Conservation (phyloP, 1,140 invertebrate species). For the Drosophila sechellia region DNA sequence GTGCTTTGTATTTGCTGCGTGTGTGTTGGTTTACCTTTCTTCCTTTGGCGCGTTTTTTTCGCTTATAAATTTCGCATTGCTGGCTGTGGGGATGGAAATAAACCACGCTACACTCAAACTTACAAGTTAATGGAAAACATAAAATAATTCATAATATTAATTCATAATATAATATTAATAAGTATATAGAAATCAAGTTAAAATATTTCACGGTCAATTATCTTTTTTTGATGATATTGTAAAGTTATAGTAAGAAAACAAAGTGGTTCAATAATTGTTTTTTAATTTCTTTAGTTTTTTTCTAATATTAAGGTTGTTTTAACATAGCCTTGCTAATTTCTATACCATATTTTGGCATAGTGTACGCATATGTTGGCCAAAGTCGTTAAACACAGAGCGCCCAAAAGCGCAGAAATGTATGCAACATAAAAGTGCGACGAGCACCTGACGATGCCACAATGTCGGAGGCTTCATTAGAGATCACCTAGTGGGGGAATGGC, state of each 20-base stretch:
- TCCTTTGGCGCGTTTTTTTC: slow-evolving; percentile 19
- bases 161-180: too few relatives aligned
- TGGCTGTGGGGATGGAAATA: slow-evolving; percentile 2
- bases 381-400: slow-evolving; percentile 66
- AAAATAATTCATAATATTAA: too few relatives aligned
- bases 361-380: slow-evolving; percentile 47
- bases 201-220: too few relatives aligned
- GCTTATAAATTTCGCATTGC: slow-evolving; percentile 64
- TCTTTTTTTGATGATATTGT: too few relatives aligned
- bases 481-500: slow-evolving; percentile 32
- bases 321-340: too few relatives aligned
- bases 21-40: slow-evolving; percentile 33
- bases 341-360: not conserved
- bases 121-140: not conserved
- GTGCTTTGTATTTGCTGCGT: slow-evolving; percentile 36
- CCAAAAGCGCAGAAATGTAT: slow-evolving; percentile 55
- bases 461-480: slow-evolving; percentile 73
- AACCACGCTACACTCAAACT: slow-evolving; percentile 16
- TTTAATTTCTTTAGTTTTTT: not conserved
- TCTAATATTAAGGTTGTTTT: too few relatives aligned
- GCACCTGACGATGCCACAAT: slow-evolving; percentile 60
- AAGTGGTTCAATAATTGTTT: not conserved
- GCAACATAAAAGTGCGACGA: slow-evolving; percentile 72
- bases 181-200: too few relatives aligned
- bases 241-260: too few relatives aligned